Evolutionary conservation across 2,888 invertebrate genomes (phyloP).

Genomic region (Stenodema calcarata): DNA sequence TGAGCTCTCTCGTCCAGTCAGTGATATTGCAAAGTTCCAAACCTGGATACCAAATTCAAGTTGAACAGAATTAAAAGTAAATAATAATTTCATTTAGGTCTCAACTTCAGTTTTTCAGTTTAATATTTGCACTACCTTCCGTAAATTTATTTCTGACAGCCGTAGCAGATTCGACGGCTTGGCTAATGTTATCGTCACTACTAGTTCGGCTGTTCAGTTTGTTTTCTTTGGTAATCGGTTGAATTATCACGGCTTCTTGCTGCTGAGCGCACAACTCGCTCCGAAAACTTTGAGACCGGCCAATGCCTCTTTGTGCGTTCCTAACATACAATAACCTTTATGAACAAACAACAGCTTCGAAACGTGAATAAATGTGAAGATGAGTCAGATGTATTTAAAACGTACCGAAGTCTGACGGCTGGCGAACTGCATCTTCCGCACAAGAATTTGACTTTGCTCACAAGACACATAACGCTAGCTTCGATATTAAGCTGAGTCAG

Average conservation of each 20-base stretch:
- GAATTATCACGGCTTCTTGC: conserved; percentile 52
- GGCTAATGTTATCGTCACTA: conserved; percentile 39
- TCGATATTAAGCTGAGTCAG: conserved; percentile 85
- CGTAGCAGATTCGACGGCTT: conserved; percentile 54
- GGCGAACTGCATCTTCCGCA: conserved; percentile 78
- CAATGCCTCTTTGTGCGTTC: conserved; percentile 54
- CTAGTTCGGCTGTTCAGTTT: conserved; percentile 30
- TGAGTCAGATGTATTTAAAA: too few relatives aligned
- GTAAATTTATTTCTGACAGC: conserved; percentile 72
- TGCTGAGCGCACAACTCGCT: conserved; percentile 55
- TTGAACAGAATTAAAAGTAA: too few relatives aligned
- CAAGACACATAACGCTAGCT: conserved; percentile 85
- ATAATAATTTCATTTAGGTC: too few relatives aligned
- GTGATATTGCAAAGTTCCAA: conserved; percentile 72
- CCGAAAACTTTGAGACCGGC: conserved; percentile 58
- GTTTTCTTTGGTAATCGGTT: conserved; percentile 49
- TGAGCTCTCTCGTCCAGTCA: conserved; percentile 77
- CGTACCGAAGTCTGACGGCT: conserved; percentile 68
- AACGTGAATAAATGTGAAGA: too few relatives aligned
- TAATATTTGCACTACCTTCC: conserved; percentile 66
- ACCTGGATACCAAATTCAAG: conserved; percentile 18
- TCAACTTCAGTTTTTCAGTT: too few relatives aligned
- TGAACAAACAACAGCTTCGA: too few relatives aligned
- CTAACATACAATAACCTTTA: too few relatives aligned
- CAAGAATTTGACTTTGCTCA: conserved; percentile 81